Percentiles rank a stretch among this genome's conserved stretches.
These are phyloP conservation scores for Stenchaetothrips biformis DNA, from an alignment of 2,888 invertebrate species.

Conservation along the genomic window DNA sequence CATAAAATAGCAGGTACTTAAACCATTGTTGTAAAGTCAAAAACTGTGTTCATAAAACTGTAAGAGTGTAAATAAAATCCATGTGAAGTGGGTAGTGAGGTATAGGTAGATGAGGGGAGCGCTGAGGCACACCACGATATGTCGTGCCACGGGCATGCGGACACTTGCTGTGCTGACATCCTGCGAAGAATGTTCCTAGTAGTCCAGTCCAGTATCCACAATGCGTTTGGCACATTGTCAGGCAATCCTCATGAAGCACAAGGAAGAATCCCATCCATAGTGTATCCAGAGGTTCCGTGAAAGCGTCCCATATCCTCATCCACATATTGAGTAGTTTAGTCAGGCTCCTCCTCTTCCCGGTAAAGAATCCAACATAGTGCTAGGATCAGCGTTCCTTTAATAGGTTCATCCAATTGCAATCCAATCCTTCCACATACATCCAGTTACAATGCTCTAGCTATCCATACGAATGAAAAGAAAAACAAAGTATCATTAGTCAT, in stretches of 20 bases:
- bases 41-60: neutral
- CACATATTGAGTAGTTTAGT: neutral
- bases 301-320: slow-evolving; percentile 15
- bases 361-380: slow-evolving; percentile 19
- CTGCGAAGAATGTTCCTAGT: neutral
- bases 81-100: neutral
- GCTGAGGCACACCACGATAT: slow-evolving; percentile 9
- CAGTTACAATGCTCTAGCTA: slow-evolving; percentile 23
- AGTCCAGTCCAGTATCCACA: neutral
- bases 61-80: neutral
- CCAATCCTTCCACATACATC: slow-evolving; percentile 24
- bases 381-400: slow-evolving; percentile 24
- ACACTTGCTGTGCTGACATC: slow-evolving; percentile 1
- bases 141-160: neutral
- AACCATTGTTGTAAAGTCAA: neutral
- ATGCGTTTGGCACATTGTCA: neutral
- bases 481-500: slow-evolving; percentile 13
- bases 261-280: neutral
- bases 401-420: slow-evolving; percentile 25
- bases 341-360: slow-evolving; percentile 7
- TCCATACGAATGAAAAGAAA: slow-evolving; percentile 18
- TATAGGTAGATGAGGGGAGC: neutral
- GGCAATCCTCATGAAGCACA: neutral
- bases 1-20: too few relatives aligned
- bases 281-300: slow-evolving; percentile 10